A percentile compares a stretch with the other conserved stretches of the same genome.
Evolutionary conservation across 2,888 invertebrate genomes (phyloP).

Genomic region (Agonum fuliginosum): DNA sequence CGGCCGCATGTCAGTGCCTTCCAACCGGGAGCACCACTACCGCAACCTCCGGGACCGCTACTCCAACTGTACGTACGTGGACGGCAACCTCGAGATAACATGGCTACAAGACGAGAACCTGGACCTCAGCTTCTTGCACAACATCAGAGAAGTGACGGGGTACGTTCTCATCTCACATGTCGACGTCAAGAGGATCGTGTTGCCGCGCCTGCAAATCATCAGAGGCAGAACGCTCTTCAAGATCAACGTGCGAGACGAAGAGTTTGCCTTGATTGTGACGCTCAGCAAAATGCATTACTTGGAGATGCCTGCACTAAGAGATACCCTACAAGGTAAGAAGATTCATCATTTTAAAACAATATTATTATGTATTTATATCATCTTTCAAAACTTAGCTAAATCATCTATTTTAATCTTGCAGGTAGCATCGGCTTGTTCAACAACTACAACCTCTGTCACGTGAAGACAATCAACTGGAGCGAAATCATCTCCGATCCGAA

Average conservation of each 20-base stretch:
- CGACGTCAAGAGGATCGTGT: constrained; percentile 87
- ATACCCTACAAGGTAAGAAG: constrained; percentile 75
- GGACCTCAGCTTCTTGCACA: constrained; percentile 93
- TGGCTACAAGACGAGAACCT: constrained; percentile 91
- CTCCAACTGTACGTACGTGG: constrained; percentile 98
- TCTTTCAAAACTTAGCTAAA: too few species aligned
- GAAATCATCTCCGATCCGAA: constrained; percentile 90
- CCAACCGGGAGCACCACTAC: constrained; percentile 94
- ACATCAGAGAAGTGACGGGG: constrained; percentile 96
- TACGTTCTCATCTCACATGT: constrained; percentile 97
- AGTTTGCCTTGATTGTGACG: constrained; percentile 90
- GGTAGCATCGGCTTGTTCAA: constrained; percentile 95
- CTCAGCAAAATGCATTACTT: constrained; percentile 90
- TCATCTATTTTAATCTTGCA: too few species aligned
- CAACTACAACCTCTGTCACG: constrained; percentile 95
- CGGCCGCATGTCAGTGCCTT: constrained; percentile 94
- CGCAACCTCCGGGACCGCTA: constrained; percentile 94
- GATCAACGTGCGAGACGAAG: constrained; percentile 86
- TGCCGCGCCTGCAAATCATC: constrained; percentile 94
- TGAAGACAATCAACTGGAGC: constrained; percentile 94
- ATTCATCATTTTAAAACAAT: background rate
- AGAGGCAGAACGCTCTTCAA: constrained; percentile 94
- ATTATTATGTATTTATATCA: background rate
- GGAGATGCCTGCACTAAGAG: constrained; percentile 91
- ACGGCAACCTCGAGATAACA: constrained; percentile 97